A percentile compares a stretch with the other conserved stretches of the same genome.
Evolutionary conservation across 2,113 vertebrate genomes (phyloP).

Genomic region (Salminus brasiliensis): DNA sequence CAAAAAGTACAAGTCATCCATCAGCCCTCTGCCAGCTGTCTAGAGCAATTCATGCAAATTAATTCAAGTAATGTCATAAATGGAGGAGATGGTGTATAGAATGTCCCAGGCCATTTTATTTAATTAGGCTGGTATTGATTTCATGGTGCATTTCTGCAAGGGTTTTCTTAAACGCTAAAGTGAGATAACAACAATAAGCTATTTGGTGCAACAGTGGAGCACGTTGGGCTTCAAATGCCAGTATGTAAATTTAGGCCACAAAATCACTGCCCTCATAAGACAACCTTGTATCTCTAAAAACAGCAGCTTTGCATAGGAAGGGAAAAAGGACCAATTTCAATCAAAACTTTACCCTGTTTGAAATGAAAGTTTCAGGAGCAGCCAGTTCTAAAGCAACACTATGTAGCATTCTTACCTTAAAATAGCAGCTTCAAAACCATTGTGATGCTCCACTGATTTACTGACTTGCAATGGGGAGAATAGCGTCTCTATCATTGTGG

Average conservation of each 20-base stretch:
- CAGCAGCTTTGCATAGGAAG: no score
- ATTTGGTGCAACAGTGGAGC: not conserved
- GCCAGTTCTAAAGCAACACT: no score
- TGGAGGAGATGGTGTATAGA: not conserved
- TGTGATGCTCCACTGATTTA: no score
- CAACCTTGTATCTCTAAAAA: no score
- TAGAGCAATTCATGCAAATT: slow-evolving; percentile 20
- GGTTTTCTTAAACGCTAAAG: not conserved
- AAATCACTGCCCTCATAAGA: no score
- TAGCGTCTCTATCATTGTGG: no score
- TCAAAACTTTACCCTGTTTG: no score
- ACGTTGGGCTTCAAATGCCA: not conserved
- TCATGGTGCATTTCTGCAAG: not conserved
- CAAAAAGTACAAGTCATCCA: slow-evolving; percentile 24
- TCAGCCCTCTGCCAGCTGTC: slow-evolving; percentile 11
- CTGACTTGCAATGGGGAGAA: no score
- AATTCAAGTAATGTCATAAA: slow-evolving; percentile 1
- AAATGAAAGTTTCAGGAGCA: no score
- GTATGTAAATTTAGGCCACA: not conserved
- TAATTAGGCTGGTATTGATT: slow-evolving; percentile 6
- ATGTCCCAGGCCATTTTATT: not conserved
- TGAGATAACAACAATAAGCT: not conserved
- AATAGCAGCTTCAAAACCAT: no score
- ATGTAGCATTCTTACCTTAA: no score
- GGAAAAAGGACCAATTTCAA: no score